Base-by-base conservation (phyloP, 1,140 invertebrate species). In the Macrosteles quadrilineatus region DNA sequence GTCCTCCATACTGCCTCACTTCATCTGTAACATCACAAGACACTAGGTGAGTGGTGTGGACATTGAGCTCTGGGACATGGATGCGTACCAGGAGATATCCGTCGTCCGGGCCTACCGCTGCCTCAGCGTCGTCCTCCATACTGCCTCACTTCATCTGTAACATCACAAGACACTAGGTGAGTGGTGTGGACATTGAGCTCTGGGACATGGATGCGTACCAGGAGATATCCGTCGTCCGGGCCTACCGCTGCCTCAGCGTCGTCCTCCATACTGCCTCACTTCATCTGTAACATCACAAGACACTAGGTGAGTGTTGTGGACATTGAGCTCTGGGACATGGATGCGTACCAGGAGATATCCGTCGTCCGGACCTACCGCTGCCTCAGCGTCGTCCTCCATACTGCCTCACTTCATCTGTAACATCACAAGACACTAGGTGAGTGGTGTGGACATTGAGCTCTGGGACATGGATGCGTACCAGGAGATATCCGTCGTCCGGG, bases 1-100 rank as follows among this genome's bases (percentile, higher is more conserved):
- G 14, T 50, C 47, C n/a, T 50, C 47, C 47, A 50, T 50, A 21
- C 47, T 50, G 14, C 4, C n/a, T 50, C 21, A 17, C 14, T 50
- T 50, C 21, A 21, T 17, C 14, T 50, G 14, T 19, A 17, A 19
- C 47, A 17, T 9, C 6, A 50, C 6, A 19, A 21, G 6, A 17
- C 6, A 3, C 47, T 19, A 50, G 32, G 32, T 36, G 4, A 36
- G 32, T 36, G 32, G 32, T 36, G 32, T 36, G 32, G 32, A 36
- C 32, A 36, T 50, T 19, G 47, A 19, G 14, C 47, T 19, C 14
- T 6, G 14, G n/a, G 73, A 95, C 92, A 85, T 94, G 91, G 78
- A 95, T 89, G 71, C 92, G 85, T 75, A 94, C 89, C 76, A 93
- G 85, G 70, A 94, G 87, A 83, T 91, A 90, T 73, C 91, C 91